Evolutionary conservation across 2,888 invertebrate genomes (phyloP).

Genomic region (Diaphora mendica): DNA sequence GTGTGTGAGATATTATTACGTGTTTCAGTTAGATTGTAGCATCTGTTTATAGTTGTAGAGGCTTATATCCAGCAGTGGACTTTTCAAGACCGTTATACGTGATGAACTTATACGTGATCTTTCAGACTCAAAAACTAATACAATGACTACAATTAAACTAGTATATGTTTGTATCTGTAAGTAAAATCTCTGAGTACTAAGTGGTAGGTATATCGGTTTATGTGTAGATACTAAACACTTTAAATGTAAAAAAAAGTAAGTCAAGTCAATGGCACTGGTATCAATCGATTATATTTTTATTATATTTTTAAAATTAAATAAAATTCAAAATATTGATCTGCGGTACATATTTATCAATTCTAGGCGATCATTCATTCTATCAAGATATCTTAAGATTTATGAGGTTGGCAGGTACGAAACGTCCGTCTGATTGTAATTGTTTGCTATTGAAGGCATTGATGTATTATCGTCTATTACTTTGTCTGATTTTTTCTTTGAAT

Average conservation of each 20-base stretch:
- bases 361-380: neutral
- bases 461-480: constrained; percentile 14
- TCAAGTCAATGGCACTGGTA: neutral
- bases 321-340: neutral
- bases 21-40: neutral
- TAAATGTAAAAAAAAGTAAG: neutral
- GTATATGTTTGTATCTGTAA: too few relatives aligned
- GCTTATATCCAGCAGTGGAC: too few relatives aligned
- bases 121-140: too few relatives aligned
- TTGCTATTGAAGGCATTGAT: constrained; percentile 21
- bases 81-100: too few relatives aligned
- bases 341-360: neutral
- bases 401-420: constrained; percentile 3
- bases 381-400: neutral
- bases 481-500: constrained; percentile 3
- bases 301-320: neutral
- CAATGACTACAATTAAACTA: too few relatives aligned
- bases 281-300: neutral
- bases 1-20: constrained; percentile 2
- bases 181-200: neutral
- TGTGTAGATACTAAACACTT: neutral
- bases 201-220: neutral
- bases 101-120: too few relatives aligned
- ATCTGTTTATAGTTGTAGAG: neutral
- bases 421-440: constrained; percentile 18